phyloP scores from a whole-genome alignment of 2,797 vertebrate genomes.

The Onychomys torridus region DNA sequence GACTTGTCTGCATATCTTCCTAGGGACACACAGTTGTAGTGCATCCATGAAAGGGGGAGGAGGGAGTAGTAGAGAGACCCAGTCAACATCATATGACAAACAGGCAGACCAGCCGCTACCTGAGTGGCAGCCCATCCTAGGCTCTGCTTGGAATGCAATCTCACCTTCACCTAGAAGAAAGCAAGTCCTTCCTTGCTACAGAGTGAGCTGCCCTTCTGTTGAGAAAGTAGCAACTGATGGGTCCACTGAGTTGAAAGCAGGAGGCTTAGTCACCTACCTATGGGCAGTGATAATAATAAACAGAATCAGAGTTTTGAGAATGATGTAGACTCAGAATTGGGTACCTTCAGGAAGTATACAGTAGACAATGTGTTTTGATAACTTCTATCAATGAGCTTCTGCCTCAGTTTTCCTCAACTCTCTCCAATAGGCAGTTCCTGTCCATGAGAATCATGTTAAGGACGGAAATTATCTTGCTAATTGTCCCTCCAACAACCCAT shows the following conservation, averaged over 20 bases:
- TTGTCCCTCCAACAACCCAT: no score
- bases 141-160: neutral
- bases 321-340: neutral
- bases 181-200: neutral
- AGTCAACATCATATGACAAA: fast-evolving
- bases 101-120: neutral
- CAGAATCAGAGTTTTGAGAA: neutral
- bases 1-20: neutral
- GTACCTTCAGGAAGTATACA: neutral
- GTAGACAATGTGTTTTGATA: neutral
- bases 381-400: neutral
- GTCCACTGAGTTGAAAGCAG: neutral
- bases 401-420: neutral
- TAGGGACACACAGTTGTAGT: neutral
- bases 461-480: neutral
- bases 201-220: neutral
- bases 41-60: neutral
- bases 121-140: neutral
- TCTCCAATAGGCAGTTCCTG: neutral
- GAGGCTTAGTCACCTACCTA: neutral
- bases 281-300: neutral
- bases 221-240: neutral
- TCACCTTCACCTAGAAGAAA: neutral
- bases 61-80: neutral
- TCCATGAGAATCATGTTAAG: neutral